These are phyloP conservation scores for Megalonaias nervosa DNA, from an alignment of 1,140 invertebrate species.

Conservation along the genomic window DNA sequence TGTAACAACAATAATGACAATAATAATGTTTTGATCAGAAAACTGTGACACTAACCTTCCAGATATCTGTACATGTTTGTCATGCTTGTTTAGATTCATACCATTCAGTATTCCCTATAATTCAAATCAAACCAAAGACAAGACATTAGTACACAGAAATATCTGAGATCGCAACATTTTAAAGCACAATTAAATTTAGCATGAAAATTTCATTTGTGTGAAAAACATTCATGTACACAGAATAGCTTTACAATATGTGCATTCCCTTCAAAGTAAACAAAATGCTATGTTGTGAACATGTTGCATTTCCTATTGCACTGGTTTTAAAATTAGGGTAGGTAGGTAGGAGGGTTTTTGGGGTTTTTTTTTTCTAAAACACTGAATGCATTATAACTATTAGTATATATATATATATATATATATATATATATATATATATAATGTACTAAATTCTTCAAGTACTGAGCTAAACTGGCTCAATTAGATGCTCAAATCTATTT, in stretches of 20 bases:
- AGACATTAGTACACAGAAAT: not conserved
- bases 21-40: not conserved
- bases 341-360: too few relatives aligned
- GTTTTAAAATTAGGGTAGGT: too few relatives aligned
- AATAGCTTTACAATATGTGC: not conserved
- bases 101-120: slow-evolving; percentile 71
- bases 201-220: too few relatives aligned
- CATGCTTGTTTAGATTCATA: slow-evolving; percentile 81
- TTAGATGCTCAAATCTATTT: too few relatives aligned
- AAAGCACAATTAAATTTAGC: not conserved
- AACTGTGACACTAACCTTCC: slow-evolving; percentile 79
- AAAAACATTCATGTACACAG: not conserved
- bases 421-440: too few relatives aligned
- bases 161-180: not conserved
- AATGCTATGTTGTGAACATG: too few relatives aligned
- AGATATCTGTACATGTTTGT: slow-evolving; percentile 93
- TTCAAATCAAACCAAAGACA: not conserved
- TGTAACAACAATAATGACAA: not conserved
- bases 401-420: too few relatives aligned
- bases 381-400: too few relatives aligned
- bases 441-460: too few relatives aligned
- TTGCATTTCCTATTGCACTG: not conserved
- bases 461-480: too few relatives aligned
- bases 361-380: too few relatives aligned
- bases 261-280: not conserved